Conservation (phyloP, 1,140 invertebrate genomes). For the Maniola jurtina region DNA sequence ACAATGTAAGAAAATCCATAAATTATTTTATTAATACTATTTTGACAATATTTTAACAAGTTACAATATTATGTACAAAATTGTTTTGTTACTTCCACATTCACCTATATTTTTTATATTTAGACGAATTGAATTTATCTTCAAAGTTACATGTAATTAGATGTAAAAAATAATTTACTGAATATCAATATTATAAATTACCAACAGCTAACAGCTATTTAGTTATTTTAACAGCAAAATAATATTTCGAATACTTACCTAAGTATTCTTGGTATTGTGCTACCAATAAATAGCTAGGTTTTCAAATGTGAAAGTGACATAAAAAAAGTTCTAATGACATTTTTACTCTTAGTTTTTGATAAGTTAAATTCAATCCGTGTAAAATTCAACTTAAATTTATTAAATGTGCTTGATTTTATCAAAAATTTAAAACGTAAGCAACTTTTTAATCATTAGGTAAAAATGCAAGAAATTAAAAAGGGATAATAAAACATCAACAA, state of each 20-base stretch:
- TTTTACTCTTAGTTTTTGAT: no score
- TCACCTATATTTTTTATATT: slow-evolving; percentile 5
- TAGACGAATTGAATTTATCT: slow-evolving; percentile 18
- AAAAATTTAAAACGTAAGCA: slow-evolving; percentile 23
- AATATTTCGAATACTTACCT: no score
- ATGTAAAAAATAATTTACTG: no score
- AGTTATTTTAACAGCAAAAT: no score
- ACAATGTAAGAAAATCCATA: slow-evolving; percentile 66
- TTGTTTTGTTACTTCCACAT: slow-evolving; percentile 31
- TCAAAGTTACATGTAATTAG: no score
- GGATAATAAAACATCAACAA: not conserved
- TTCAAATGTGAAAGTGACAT: slow-evolving; percentile 4
- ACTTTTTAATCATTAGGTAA: not conserved
- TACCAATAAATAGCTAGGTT: not conserved
- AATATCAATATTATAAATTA: no score
- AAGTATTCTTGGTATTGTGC: no score
- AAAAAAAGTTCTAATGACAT: not conserved
- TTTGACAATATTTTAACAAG: slow-evolving; percentile 70
- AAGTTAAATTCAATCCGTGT: slow-evolving; percentile 16
- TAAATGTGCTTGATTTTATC: slow-evolving; percentile 21
- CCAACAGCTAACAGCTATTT: no score
- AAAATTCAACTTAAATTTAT: not conserved
- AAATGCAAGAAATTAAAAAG: not conserved
- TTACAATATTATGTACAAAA: slow-evolving; percentile 74
- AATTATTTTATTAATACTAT: slow-evolving; percentile 74